Percentiles rank a stretch among this genome's conserved stretches.
phyloP scores from a whole-genome alignment of 1,140 invertebrate species.

The Anastrepha obliqua region DNA sequence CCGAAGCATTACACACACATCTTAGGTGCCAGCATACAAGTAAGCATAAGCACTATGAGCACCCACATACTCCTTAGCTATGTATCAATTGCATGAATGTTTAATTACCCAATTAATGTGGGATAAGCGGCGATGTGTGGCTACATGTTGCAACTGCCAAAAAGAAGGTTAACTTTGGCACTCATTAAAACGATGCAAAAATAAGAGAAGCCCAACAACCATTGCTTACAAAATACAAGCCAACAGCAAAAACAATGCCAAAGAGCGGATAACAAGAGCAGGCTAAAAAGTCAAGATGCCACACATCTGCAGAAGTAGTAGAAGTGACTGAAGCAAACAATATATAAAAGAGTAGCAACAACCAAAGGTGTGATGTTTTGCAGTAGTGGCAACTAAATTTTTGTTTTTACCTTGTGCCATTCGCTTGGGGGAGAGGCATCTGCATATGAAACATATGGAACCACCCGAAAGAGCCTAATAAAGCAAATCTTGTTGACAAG shows the following conservation, averaged over 20 bases:
- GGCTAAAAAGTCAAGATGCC: constrained; percentile 10
- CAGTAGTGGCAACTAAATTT: background rate
- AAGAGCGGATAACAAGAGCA: background rate
- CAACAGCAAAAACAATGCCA: constrained; percentile 6
- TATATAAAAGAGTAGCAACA: background rate
- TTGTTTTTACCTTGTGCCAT: background rate
- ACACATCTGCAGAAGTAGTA: background rate
- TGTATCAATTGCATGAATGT: constrained; percentile 23
- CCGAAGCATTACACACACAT: too few species aligned
- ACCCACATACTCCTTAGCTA: too few species aligned
- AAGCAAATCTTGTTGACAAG: constrained; percentile 74
- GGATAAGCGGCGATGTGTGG: background rate
- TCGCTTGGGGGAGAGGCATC: constrained; percentile 4
- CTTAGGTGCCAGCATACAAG: too few species aligned
- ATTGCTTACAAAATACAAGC: constrained; percentile 12
- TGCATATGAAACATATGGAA: constrained; percentile 58
- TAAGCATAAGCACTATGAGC: too few species aligned
- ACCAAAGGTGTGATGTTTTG: background rate
- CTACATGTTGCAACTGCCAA: constrained; percentile 39
- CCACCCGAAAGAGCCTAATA: constrained; percentile 74
- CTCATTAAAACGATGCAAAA: constrained; percentile 23
- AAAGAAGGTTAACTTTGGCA: constrained; percentile 37
- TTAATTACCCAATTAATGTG: constrained; percentile 51
- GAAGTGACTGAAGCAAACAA: background rate
- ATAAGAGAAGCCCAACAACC: background rate